phyloP scores from a whole-genome alignment of 2,797 vertebrate genomes.

The Saxicola maurus region DNA sequence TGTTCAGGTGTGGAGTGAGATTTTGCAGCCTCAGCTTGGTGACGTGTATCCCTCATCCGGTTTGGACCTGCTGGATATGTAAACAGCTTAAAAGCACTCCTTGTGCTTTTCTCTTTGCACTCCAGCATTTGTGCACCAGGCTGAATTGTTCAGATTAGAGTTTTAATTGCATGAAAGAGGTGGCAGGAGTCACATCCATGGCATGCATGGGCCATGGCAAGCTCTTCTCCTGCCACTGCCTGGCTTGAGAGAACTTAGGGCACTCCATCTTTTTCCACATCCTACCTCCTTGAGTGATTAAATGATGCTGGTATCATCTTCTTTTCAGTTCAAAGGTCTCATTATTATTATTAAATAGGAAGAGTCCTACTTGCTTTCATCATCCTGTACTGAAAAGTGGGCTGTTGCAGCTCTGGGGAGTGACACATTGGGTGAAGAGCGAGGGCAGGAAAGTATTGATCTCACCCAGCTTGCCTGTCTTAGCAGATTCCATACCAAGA shows the following conservation, averaged over 20 bases:
- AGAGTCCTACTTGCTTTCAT: background rate
- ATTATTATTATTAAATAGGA: background rate
- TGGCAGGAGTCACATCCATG: background rate
- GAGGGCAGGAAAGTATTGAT: background rate
- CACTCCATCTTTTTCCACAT: background rate
- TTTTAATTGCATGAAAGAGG: background rate
- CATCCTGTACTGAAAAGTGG: background rate
- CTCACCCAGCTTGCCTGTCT: background rate
- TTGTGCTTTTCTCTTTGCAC: background rate
- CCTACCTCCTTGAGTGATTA: background rate
- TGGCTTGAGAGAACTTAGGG: background rate
- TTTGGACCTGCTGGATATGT: background rate
- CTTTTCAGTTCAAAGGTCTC: background rate
- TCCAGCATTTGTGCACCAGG: fast-evolving
- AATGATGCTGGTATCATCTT: background rate
- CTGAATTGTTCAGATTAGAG: background rate
- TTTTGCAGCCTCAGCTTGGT: background rate
- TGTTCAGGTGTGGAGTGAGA: fast-evolving
- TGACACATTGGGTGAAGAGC: background rate
- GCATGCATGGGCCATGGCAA: background rate
- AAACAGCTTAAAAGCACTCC: background rate
- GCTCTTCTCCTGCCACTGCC: background rate
- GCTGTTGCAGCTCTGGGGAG: background rate
- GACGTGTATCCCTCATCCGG: fast-evolving
- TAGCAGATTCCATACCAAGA: background rate